Evolutionary conservation across 2,113 vertebrate species (phyloP), one percentile per base, ranked within the genome.

Genomic region (Ptilonorhynchus violaceus): DNA sequence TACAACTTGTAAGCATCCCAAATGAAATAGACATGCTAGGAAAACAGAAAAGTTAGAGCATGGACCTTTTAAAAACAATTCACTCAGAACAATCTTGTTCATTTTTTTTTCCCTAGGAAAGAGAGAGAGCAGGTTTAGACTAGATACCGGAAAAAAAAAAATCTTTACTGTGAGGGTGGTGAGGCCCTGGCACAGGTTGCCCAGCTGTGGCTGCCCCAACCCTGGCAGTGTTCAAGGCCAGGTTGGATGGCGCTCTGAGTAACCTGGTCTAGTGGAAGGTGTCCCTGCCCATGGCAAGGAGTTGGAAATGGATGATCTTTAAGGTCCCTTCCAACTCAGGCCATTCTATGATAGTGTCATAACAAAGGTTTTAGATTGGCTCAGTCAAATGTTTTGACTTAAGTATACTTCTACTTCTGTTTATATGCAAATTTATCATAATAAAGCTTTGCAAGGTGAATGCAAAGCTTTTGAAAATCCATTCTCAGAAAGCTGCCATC

Each of bases 151-250:
- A 42, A 15, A 35, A 56, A 67, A 25, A 58, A 21, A 20, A 13
- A 2, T 19, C 5, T 9, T 53, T 5, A 6, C 12, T 41, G 3
- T 35, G 41, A 55, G 11, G 1, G 9, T 15, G 9, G 4, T 27
- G 42, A 56, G 31, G 9, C 17, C 0, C 9, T 42, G 35, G 20
- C 0, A 35, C 11, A 42, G 25, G 5, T 22, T 44, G 0, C 4
- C 12, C 25, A 37, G 17, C 10, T 56, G 1, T 12, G 39, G 44
- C 1, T 68, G 28, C 1, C 8, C 20, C 21, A 23, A 42, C 21
- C 25, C 31, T 64, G 59, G 35, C 2, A 37, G 10, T 13, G 9
- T 33, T 37, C 35, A 50, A 37, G 18, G 22, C 18, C 50, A 44
- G 22, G 8, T 0, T 73, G 31, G 27, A 58, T 58, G 31, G 4